Evolutionary conservation across 2,113 vertebrate species (phyloP), one percentile per base, ranked within the genome.

Genomic region (Agapornis roseicollis): DNA sequence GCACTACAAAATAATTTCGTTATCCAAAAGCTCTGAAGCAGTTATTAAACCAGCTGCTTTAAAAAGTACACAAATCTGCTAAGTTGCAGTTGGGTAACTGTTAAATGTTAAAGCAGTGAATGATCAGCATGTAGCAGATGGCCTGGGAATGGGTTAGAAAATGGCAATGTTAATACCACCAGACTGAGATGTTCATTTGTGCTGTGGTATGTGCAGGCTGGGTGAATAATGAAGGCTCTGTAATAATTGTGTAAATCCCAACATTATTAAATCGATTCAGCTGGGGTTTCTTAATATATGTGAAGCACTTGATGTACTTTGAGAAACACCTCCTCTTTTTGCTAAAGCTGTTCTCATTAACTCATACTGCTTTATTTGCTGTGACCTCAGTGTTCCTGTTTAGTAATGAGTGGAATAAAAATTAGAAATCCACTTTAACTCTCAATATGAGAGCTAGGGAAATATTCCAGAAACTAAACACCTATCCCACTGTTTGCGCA

Each of bases 241-340:
- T 98, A 98, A 98, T 98, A 98, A 98, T 98, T 98, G 98, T 98
- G 98, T 98, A 98, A 98, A 98, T 98, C 98, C 98, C 98, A 98
- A 98, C 98, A 98, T 98, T 98, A 98, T 98, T 98, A 98, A 98
- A 98, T 98, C 60, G 93, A 98, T 98, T 98, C 98, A 97, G 97
- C 97, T 97, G 98, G 98, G 98, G 95, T 95, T 98, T 98, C 97
- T 98, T 98, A 98, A 98, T 98, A 98, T 98, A 98, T 97, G 98
- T 96, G 98, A 98, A 98, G 97, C 96, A 97, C 97, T 98, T 97
- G 97, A 97, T 97, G 97, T 97, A 97, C 97, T 98, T 97, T 93
- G 96, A 97, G 97, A 98, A 98, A 98, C 97, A 98, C 97, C 97
- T 98, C 96, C 96, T 97, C 97, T 98, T 98, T 96, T 97, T 97